These are phyloP conservation scores for Oscheius onirici DNA, from an alignment of 2,888 invertebrate genomes.

Conservation along the genomic window DNA sequence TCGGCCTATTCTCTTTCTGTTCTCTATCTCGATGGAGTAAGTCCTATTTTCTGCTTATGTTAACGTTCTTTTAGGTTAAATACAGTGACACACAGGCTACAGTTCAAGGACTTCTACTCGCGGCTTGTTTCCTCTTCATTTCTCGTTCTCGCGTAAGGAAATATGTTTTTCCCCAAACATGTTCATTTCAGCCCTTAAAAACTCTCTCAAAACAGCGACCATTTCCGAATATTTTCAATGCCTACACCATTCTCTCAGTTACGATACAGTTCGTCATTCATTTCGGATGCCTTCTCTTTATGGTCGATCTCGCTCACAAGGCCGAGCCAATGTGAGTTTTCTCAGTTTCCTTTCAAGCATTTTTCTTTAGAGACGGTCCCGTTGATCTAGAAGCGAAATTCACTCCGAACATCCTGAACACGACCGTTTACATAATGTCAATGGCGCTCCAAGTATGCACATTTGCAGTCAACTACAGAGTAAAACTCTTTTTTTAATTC, in stretches of 20 bases:
- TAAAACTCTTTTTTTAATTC: constrained; percentile 73
- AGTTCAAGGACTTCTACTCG: constrained; percentile 91
- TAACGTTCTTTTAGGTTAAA: constrained; percentile 75
- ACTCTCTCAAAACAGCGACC: constrained; percentile 91
- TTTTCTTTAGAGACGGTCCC: constrained; percentile 59
- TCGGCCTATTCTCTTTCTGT: constrained; percentile 97
- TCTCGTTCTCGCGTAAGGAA: constrained; percentile 88
- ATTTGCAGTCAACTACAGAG: constrained; percentile 98
- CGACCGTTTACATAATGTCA: constrained; percentile 97
- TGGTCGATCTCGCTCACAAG: constrained; percentile 78
- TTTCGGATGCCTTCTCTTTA: constrained; percentile 87
- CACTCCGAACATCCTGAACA: constrained; percentile 92
- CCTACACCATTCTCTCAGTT: constrained; percentile 95
- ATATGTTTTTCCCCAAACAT: background rate
- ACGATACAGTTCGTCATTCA: constrained; percentile 92
- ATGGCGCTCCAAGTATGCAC: constrained; percentile 96
- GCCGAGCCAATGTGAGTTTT: constrained; percentile 52
- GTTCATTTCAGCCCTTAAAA: constrained; percentile 81
- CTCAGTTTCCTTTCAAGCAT: background rate
- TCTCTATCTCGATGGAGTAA: constrained; percentile 87
- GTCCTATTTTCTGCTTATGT: background rate
- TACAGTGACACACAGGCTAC: constrained; percentile 92
- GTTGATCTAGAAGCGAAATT: constrained; percentile 76
- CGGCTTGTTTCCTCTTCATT: constrained; percentile 96
- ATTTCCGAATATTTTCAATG: constrained; percentile 96